These are phyloP conservation scores for Sorex araneus DNA, from an alignment of 2,113 vertebrate species.

Conservation along the genomic window DNA sequence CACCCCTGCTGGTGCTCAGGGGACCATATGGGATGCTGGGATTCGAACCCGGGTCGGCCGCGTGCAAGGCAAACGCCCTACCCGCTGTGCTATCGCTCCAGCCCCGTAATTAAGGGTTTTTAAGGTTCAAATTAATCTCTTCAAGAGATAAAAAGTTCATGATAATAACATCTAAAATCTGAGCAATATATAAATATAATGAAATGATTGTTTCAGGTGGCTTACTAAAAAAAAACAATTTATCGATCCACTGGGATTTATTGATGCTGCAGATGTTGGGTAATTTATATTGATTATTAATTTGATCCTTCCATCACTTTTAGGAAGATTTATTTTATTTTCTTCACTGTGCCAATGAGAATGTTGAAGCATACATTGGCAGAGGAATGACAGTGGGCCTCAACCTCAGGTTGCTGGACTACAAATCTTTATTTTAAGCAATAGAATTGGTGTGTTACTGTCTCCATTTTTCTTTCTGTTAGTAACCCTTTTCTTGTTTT, in stretches of 20 bases:
- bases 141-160: not conserved
- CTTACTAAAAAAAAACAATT: not conserved
- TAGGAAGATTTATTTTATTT: not conserved
- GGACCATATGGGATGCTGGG: too few species aligned
- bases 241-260: not conserved
- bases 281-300: not conserved
- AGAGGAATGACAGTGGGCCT: not conserved
- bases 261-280: not conserved
- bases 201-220: not conserved
- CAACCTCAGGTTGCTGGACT: not conserved
- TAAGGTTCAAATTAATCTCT: slow-evolving; percentile 35
- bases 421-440: not conserved
- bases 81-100: too few species aligned
- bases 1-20: too few species aligned
- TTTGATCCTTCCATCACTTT: not conserved
- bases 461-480: not conserved
- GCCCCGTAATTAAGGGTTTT: slow-evolving; percentile 27
- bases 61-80: too few species aligned
- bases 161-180: not conserved
- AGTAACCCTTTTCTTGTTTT: not conserved
- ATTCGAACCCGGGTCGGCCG: too few species aligned
- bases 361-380: not conserved
- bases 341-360: not conserved
- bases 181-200: not conserved
- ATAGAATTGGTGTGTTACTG: not conserved